Evolutionary conservation across 2,888 invertebrate genomes (phyloP), one percentile per base, ranked within the genome.

Genomic region (Clitarchus hookeri): DNA sequence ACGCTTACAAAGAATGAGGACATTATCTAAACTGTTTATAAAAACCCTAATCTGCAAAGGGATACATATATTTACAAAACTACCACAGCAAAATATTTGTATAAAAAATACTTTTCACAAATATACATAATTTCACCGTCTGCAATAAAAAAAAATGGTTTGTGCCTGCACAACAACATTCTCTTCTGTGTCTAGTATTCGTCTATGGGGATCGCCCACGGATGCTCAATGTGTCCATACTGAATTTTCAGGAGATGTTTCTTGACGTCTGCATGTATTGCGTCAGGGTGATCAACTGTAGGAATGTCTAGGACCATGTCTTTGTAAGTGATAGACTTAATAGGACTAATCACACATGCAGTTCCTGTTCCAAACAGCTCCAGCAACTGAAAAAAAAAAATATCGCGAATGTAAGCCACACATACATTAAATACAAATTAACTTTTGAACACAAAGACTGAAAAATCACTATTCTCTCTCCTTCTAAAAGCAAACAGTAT

Each of bases 331-430:
- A 99, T 97, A 87, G 95, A 94, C 86, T 96, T 96, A 86, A 99
- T 95, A 0, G 99, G 99, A 90, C 97, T 97, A 26, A 99, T 96
- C 84, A 98, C 94, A 89, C 98, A 98, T 0, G 99, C 99, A 44
- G 99, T 99, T 86, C 99, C 99, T n/a, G 98, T 95, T 87, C 99
- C 99, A 91, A 99, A 99, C 91, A 99, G 94, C 92, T 99, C 99
- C 89, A 98, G 91, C 88, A 99, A 91, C 98, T 99, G 92, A 0
- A 93, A 93, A 88, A 89, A 89, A 88, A 87, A 85, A n/a, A n/a
- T n/a, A n/a, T 86, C 48, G 19, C 16, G 6, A 48, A 48, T 48
- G 48, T 48, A 16, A 48, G 48, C 16, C 16, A 48, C 48, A 48
- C 48, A 8, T 48, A 48, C 12, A 12, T 48, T 9, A 9, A 48